Evolutionary conservation across 2,113 vertebrate genomes (phyloP).

Genomic region (Pseudonaja textilis): DNA sequence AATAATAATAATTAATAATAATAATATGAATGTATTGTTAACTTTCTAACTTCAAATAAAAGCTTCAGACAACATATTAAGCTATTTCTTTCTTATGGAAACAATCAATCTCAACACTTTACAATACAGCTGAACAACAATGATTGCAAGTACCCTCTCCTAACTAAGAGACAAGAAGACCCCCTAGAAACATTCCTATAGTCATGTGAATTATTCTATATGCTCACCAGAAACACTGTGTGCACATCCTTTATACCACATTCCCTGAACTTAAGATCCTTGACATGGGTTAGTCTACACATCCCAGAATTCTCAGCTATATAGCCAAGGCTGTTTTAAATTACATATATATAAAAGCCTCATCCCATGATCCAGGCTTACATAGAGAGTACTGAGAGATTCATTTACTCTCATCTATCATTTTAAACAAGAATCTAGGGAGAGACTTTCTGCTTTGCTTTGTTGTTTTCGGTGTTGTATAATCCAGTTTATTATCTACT

Average conservation of each 20-base stretch:
- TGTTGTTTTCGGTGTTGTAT: no score
- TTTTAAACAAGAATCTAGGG: no score
- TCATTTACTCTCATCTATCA: no score
- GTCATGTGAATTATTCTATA: background rate
- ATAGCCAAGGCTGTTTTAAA: background rate
- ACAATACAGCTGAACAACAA: background rate
- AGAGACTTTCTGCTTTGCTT: no score
- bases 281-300: background rate
- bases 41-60: background rate
- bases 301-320: background rate
- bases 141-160: background rate
- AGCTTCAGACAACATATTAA: background rate
- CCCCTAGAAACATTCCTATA: background rate
- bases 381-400: background rate
- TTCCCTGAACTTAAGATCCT: background rate
- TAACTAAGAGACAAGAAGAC: background rate
- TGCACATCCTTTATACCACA: background rate
- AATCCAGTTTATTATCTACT: no score
- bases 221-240: background rate
- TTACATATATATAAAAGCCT: background rate
- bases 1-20: no score
- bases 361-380: background rate
- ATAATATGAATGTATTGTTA: background rate
- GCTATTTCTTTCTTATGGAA: background rate
- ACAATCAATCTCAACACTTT: background rate